Base-by-base conservation (phyloP, 2,797 vertebrate genomes). In the Hemibagrus guttatus region DNA sequence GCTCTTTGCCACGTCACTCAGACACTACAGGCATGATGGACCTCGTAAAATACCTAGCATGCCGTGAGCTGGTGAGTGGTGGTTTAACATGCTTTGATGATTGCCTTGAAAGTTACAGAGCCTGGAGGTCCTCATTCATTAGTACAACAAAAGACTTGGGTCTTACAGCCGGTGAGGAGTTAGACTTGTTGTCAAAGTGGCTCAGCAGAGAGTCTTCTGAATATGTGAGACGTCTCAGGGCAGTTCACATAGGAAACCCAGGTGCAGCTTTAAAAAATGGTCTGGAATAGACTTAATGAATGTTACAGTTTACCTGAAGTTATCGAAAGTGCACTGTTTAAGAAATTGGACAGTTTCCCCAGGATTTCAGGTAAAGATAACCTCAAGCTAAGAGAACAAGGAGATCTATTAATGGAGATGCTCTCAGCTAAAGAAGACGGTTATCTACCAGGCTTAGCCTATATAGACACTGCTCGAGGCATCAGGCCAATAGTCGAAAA, bases 131-230 rank as follows among this genome's bases (percentile, higher is more conserved):
- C 9, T 72, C 69, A 19, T 72, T 72, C 6, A 21, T 46, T 19
- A 39, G 21, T 19, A 23, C 39, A n/a, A n/a, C n/a, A n/a, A n/a
- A n/a, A n/a, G n/a, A n/a, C n/a, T n/a, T n/a, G n/a, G n/a, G n/a
- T n/a, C n/a, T n/a, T n/a, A 52, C 14, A 31, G 71, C 59, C 5
- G 59, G 69, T 28, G 28, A 74, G 59, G 35, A 84, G 13, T 21
- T 63, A 19, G 54, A 84, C 56, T 6, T 84, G 8, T 31, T 63
- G 17, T 12, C 59, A 61, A 76, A 63, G 23, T 49, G 16, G 71
- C 72, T 76, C 17, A 16, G 71, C 21, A 85, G 76, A 31, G n/a
- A 76, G 31, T 76, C 84, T 49, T 84, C 83, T 21, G 39, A 31
- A 39, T n/a, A 72, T 42, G 17, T n/a, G 21, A 71, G 13, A 17